Evolutionary conservation across 2,888 invertebrate genomes (phyloP).

Genomic region (Cheilosia vulpina): DNA sequence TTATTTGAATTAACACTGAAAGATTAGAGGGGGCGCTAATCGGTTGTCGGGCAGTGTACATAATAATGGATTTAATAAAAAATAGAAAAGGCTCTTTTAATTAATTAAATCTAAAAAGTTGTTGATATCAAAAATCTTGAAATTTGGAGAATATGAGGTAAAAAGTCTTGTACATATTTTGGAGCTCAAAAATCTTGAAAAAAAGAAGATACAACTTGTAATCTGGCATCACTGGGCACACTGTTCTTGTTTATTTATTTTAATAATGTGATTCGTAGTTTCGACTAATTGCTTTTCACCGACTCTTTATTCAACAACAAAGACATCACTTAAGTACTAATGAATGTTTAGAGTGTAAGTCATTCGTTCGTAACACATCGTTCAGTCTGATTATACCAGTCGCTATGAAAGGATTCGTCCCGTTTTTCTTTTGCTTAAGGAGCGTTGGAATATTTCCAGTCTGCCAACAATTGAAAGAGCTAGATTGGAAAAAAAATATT

Average conservation of each 20-base stretch:
- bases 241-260: neutral
- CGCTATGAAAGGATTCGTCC: constrained; percentile 10
- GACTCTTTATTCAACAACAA: neutral
- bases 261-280: neutral
- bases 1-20: too few relatives aligned
- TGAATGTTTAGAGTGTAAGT: neutral
- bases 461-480: neutral
- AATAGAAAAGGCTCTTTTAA: too few relatives aligned
- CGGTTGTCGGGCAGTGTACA: too few relatives aligned
- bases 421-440: constrained; percentile 46
- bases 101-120: too few relatives aligned
- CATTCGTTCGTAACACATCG: neutral
- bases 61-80: too few relatives aligned
- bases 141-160: too few relatives aligned
- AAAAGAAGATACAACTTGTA: too few relatives aligned
- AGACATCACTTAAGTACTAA: neutral
- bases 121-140: too few relatives aligned
- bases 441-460: constrained; percentile 64
- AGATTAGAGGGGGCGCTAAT: too few relatives aligned
- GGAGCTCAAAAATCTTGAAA: too few relatives aligned
- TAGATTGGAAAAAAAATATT: neutral
- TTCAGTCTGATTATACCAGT: neutral
- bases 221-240: neutral
- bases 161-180: too few relatives aligned
- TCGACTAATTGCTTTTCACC: neutral